Percentiles rank a stretch among this genome's conserved stretches.
Conservation (phyloP, 2,888 invertebrate species). For the Napeogenes sylphis region DNA sequence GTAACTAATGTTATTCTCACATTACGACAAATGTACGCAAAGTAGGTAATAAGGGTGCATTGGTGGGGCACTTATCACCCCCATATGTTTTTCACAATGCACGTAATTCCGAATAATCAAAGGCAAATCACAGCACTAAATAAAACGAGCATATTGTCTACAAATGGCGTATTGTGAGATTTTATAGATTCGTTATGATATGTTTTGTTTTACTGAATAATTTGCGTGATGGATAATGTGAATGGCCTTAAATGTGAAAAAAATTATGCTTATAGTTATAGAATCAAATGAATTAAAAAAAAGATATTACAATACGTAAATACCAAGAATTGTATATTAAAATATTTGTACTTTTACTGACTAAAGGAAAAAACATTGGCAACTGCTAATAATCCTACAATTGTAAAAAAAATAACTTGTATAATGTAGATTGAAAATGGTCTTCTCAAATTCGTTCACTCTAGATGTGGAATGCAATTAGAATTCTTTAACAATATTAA, state of each 20-base stretch:
- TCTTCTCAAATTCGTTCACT: conserved; percentile 78
- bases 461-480: conserved; percentile 79
- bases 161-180: conserved; percentile 40
- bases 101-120: conserved; percentile 9
- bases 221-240: conserved; percentile 60
- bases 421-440: conserved; percentile 77
- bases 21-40: conserved; percentile 36
- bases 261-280: conserved; percentile 76
- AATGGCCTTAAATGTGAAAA: conserved; percentile 71
- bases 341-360: conserved; percentile 91
- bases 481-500: conserved; percentile 79
- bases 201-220: conserved; percentile 74
- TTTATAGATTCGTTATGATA: conserved; percentile 64
- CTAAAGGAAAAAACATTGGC: conserved; percentile 83
- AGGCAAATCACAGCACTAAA: conserved; percentile 13
- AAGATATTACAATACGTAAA: conserved; percentile 77
- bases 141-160: conserved; percentile 21
- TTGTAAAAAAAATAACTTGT: conserved; percentile 76
- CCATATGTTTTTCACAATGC: conserved; percentile 1
- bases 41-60: conserved; percentile 24
- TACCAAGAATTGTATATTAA: conserved; percentile 80
- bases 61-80: conserved; percentile 7
- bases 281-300: conserved; percentile 73
- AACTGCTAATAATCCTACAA: conserved; percentile 77
- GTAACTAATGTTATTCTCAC: conserved; percentile 33